Percentiles rank a stretch among this genome's conserved stretches.
These are phyloP conservation scores for Clarias magur DNA, from an alignment of 2,113 vertebrate species.

Conservation along the genomic window DNA sequence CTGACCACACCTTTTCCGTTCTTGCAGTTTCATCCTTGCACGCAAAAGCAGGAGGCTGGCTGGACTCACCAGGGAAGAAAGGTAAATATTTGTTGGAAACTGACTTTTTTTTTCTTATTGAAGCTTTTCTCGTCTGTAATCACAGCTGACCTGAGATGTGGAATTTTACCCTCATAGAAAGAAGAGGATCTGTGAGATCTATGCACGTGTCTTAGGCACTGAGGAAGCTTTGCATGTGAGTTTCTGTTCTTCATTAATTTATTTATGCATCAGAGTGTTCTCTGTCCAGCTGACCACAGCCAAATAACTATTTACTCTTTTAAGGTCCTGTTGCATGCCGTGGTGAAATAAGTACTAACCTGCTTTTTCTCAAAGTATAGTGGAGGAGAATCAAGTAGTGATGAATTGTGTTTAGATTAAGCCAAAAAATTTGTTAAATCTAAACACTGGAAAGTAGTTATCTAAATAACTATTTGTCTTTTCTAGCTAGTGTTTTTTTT, in stretches of 20 bases:
- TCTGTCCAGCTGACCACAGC: constrained; percentile 13
- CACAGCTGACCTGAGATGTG: background rate
- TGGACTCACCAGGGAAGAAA: constrained; percentile 86
- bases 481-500: background rate
- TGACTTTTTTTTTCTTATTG: constrained; percentile 2
- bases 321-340: background rate
- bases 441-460: background rate
- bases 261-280: background rate
- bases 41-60: constrained; percentile 85
- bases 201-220: constrained; percentile 84
- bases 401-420: background rate
- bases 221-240: constrained; percentile 91
- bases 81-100: constrained; percentile 67
- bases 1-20: constrained; percentile 25
- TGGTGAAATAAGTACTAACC: background rate
- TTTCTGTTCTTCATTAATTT: constrained; percentile 43
- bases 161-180: constrained; percentile 69
- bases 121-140: constrained; percentile 8
- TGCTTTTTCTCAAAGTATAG: background rate
- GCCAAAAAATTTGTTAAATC: background rate
- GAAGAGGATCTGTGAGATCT: constrained; percentile 89
- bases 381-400: background rate
- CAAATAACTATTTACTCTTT: background rate
- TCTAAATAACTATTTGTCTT: background rate
- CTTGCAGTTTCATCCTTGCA: constrained; percentile 88